Evolutionary conservation across 2,888 invertebrate species (phyloP).

Genomic region (Sycophila texana): DNA sequence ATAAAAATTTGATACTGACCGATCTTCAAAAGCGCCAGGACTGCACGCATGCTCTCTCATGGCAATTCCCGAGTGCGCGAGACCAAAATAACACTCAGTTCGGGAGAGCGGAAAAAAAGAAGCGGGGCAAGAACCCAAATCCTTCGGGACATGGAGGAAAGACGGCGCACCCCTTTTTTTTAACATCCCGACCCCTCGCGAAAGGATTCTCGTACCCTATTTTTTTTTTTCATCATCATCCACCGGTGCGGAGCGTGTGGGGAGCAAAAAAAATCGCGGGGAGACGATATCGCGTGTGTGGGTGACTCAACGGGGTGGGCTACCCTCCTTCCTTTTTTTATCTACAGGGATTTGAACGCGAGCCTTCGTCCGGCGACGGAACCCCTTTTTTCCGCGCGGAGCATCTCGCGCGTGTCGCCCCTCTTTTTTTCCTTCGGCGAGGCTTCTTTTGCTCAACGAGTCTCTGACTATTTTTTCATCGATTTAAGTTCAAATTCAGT

Average conservation of each 20-base stretch:
- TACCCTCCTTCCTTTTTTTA: conserved; percentile 39
- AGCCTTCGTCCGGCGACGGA: neutral
- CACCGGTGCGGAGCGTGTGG: conserved; percentile 20
- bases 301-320: conserved; percentile 49
- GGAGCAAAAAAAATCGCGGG: conserved; percentile 48
- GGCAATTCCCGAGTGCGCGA: too few species aligned
- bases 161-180: conserved; percentile 45
- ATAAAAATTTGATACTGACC: too few species aligned
- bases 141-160: conserved; percentile 22
- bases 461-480: too few species aligned
- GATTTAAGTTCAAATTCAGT: too few species aligned
- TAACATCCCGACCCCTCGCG: conserved; percentile 15
- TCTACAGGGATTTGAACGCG: conserved; percentile 49
- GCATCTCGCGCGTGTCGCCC: neutral
- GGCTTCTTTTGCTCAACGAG: too few species aligned
- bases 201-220: conserved; percentile 56
- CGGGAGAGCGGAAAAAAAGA: neutral
- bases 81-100: neutral
- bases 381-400: neutral
- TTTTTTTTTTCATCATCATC: conserved; percentile 37
- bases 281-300: conserved; percentile 17
- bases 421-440: too few species aligned
- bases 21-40: too few species aligned
- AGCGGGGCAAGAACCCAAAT: neutral
- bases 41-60: too few species aligned